Conservation (phyloP, 2,888 invertebrate genomes). For the Hipparchia semele region DNA sequence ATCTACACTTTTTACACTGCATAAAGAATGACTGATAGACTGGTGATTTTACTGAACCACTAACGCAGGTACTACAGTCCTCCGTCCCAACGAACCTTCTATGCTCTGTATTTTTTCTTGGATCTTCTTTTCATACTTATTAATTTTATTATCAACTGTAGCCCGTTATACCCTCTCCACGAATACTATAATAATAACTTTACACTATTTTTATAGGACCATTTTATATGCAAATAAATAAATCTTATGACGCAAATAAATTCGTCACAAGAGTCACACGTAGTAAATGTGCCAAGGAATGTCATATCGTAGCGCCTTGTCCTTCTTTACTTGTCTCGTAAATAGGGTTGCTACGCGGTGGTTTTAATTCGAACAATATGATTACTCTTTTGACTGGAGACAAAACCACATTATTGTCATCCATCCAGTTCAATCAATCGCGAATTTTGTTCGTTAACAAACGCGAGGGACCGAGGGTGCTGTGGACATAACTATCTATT, state of each 20-base stretch:
- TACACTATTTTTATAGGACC: not conserved
- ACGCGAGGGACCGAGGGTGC: not conserved
- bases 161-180: no score
- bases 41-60: no score
- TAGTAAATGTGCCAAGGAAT: slow-evolving; percentile 29
- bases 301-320: slow-evolving; percentile 25
- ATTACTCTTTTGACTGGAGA: no score
- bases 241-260: slow-evolving; percentile 23
- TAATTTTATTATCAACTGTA: no score
- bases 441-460: not conserved
- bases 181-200: not conserved
- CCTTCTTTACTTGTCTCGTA: slow-evolving; percentile 20
- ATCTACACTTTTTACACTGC: not conserved
- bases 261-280: slow-evolving; percentile 13
- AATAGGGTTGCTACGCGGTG: slow-evolving; percentile 5
- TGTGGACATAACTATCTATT: not conserved
- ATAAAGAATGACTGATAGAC: no score
- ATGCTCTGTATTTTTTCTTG: no score
- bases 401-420: not conserved
- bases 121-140: no score
- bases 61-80: no score
- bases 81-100: no score
- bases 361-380: not conserved
- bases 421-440: not conserved
- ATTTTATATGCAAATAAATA: slow-evolving; percentile 18